Conservation (phyloP, 2,113 vertebrate genomes). For the Suricata suricatta region DNA sequence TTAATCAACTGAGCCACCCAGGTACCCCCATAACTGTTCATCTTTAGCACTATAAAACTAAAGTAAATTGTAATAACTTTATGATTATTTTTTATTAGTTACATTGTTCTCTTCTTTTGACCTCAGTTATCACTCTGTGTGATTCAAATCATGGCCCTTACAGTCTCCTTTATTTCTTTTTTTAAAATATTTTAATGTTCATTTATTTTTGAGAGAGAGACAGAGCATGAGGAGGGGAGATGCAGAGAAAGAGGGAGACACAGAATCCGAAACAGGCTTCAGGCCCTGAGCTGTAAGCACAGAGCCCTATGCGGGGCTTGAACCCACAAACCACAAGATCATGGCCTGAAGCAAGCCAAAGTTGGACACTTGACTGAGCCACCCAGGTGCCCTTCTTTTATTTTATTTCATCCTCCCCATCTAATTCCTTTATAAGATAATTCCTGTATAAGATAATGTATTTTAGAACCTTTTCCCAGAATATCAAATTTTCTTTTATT, state of each 20-base stretch:
- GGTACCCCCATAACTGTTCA: neutral
- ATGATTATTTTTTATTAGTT: neutral
- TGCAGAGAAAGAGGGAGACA: too few relatives aligned
- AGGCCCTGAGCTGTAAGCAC: too few relatives aligned
- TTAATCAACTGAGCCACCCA: too few relatives aligned
- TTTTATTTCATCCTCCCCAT: neutral
- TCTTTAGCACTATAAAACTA: constrained; percentile 43
- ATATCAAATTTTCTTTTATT: constrained; percentile 17
- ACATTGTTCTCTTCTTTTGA: constrained; percentile 44
- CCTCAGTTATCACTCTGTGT: neutral
- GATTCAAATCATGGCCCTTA: constrained; percentile 28
- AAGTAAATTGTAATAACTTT: constrained; percentile 21
- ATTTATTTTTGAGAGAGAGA: too few relatives aligned
- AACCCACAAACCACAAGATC: too few relatives aligned
- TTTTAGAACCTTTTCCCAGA: neutral
- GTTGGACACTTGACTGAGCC: too few relatives aligned
- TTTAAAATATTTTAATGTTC: too few relatives aligned
- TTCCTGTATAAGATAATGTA: neutral
- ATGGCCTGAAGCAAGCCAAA: too few relatives aligned
- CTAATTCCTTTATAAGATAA: neutral
- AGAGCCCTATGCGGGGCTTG: too few relatives aligned
- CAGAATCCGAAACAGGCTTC: too few relatives aligned
- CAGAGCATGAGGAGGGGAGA: too few relatives aligned
- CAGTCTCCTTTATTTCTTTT: neutral
- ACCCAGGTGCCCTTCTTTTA: neutral